Base-by-base conservation (phyloP, 1,140 invertebrate genomes). In the Phthorimaea operculella region DNA sequence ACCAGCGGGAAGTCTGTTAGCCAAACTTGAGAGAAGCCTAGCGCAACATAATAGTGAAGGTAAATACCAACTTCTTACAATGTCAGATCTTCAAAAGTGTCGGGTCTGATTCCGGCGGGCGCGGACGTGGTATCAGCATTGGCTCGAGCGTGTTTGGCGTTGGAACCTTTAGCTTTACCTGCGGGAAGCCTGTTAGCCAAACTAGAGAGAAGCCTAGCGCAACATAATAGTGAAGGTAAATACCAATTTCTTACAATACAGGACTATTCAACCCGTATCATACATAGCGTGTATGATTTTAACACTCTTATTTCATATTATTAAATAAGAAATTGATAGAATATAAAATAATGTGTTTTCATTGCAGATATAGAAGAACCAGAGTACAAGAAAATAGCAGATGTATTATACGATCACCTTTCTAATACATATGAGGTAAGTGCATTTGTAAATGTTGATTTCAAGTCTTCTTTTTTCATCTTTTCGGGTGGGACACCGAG, bases 91-190 rank as follows among this genome's bases (percentile, higher is more conserved):
- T 60, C 58, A 17, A 67, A 67, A 45, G 77, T 83, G 44, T 76
- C 77, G 0, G 49, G 53, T 49, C 59, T 80, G 56, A 68, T 71
- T 49, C 60, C 58, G 11, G 51, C 57, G 1, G 71, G 65, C 42
- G 60, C 60, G 28, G 59, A 62, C 21, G 88, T 88, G 58, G 86
- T 86, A 48, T 70, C 76, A 8, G 83, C 89, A 52, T 86, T 89
- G 9, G 87, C 88, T 42, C 70, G 87, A 11, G 74, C 86, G 4
- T 81, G 82, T 33, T 66, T 81, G 0, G 78, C 89, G 36, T 80
- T 90, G 18, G 87, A 88, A 53, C 89, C 89, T 1, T 77, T 90
- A 42, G 88, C 87, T n/a, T 83, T 90, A 70, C 87, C 88, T 61
- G 88, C 89, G 57, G 88, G 86, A 51, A 79, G 83, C 39, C 81